A percentile compares a stretch with the other conserved stretches of the same genome.
Evolutionary conservation across 2,797 vertebrate species (phyloP).

Genomic region (Trichosurus vulpecula): DNA sequence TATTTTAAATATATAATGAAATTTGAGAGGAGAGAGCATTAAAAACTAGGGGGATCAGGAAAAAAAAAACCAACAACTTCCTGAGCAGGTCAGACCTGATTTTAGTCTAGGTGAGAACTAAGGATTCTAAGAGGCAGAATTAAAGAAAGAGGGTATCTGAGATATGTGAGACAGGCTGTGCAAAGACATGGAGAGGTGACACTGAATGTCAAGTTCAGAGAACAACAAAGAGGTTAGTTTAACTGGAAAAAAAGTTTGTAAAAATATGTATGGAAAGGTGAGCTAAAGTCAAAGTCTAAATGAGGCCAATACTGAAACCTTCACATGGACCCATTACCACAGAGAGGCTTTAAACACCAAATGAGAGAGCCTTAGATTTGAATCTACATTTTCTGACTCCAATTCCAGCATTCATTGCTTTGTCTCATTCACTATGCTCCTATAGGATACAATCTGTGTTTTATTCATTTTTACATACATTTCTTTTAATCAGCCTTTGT

Average conservation of each 20-base stretch:
- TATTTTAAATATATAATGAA: background rate
- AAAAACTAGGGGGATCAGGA: background rate
- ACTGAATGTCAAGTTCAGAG: background rate
- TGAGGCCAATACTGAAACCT: background rate
- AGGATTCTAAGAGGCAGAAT: background rate
- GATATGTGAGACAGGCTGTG: background rate
- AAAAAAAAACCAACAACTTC: background rate
- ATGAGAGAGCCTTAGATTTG: background rate
- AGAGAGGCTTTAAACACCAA: background rate
- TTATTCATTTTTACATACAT: background rate
- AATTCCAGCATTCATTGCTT: background rate
- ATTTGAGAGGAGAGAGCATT: background rate
- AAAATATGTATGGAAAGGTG: background rate
- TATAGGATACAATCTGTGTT: background rate
- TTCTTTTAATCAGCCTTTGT: background rate
- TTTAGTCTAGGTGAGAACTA: background rate
- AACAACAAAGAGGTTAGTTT: background rate
- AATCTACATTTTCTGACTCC: background rate
- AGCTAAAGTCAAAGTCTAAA: background rate
- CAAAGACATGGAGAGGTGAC: background rate
- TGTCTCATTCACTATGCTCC: background rate
- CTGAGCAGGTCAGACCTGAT: background rate
- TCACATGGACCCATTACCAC: background rate
- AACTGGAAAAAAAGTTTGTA: background rate
- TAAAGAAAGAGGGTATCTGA: background rate